Base-by-base conservation (phyloP, 2,113 vertebrate species). In the Centropristis striata region DNA sequence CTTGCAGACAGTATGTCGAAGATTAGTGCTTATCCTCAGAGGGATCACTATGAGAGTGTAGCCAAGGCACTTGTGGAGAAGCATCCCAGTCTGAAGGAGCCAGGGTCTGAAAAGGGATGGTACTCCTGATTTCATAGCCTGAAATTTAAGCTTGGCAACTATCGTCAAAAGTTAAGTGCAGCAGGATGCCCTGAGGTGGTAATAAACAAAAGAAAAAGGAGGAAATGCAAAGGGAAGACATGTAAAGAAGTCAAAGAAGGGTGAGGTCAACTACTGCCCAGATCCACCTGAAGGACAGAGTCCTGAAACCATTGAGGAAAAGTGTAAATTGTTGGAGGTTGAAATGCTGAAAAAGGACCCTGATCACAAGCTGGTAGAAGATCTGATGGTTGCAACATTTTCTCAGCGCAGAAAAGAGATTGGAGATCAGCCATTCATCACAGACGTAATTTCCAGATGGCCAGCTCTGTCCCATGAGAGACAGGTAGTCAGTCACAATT, bases 61-160 rank as follows among this genome's bases (percentile, higher is more conserved):
- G 49, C 65, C 32, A 68, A 25, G 7, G n/a, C 49, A 53, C n/a
- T 53, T 1, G 47, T 68, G 32, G 32, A 39, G 49, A 68, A 68
- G 32, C 49, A 68, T 53, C 65, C 21, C 21, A 3, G 49, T 18
- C 36, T 41, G 13, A 2, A 1, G 3, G 65, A 68, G 8, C 49
- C 36, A 53, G 36, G 49, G 32, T 41, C 36, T 11, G 14, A 12
- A 20, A 16, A 25, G 12, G 32, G 32, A 53, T 68, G 49, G 49
- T 41, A 41, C 4, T 23, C 8, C 2, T 41, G 21, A 32, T 39
- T 53, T 25, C 32, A 53, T n/a, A 53, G 65, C 65, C 28, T 68
- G 49, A 66, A 50, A 4, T 67, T 67, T 39, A 50, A 67, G 64
- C 27, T 67, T 3, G 70, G 70, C 21, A 72, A 72, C 14, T 72